Percentiles rank a stretch among this genome's conserved stretches.
These are phyloP conservation scores for Eira barbara DNA, from an alignment of 2,113 vertebrate genomes.

Conservation along the genomic window DNA sequence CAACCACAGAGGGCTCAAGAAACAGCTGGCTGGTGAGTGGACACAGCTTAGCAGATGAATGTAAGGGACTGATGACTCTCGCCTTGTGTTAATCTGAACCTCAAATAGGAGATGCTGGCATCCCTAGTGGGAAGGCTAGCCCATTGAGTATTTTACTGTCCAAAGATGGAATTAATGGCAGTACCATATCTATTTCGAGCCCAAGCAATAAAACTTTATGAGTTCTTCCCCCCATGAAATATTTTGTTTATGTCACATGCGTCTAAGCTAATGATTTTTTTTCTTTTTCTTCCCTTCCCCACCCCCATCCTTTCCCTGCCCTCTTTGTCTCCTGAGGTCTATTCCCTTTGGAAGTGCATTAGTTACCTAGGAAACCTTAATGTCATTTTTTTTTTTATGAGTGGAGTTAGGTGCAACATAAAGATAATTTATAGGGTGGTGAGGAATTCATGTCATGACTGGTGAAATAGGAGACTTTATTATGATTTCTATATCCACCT, in stretches of 20 bases:
- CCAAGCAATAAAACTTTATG: conserved; percentile 59
- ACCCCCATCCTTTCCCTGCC: conserved; percentile 26
- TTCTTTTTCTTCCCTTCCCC: conserved; percentile 7
- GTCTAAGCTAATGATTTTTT: neutral
- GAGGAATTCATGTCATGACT: conserved; percentile 73
- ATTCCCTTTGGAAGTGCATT: conserved; percentile 76
- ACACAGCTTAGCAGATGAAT: neutral
- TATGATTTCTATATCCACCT: conserved; percentile 67
- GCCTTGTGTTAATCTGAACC: neutral
- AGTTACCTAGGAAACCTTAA: conserved; percentile 78
- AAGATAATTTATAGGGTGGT: conserved; percentile 76
- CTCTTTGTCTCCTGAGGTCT: conserved; percentile 66
- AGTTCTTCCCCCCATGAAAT: conserved; percentile 56
- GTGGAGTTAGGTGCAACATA: conserved; percentile 66
- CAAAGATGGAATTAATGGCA: conserved; percentile 53
- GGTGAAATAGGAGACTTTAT: conserved; percentile 68
- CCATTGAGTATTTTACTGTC: neutral
- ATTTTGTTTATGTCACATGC: conserved; percentile 70
- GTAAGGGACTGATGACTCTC: neutral
- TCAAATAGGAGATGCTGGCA: neutral
- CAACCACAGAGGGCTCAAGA: neutral
- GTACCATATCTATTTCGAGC: conserved; percentile 34
- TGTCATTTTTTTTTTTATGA: conserved; percentile 73
- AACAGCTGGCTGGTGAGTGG: neutral
- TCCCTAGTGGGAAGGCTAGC: neutral